Evolutionary conservation across 2,113 vertebrate genomes (phyloP), one percentile per base, ranked within the genome.

Genomic region (Archocentrus centrarchus): DNA sequence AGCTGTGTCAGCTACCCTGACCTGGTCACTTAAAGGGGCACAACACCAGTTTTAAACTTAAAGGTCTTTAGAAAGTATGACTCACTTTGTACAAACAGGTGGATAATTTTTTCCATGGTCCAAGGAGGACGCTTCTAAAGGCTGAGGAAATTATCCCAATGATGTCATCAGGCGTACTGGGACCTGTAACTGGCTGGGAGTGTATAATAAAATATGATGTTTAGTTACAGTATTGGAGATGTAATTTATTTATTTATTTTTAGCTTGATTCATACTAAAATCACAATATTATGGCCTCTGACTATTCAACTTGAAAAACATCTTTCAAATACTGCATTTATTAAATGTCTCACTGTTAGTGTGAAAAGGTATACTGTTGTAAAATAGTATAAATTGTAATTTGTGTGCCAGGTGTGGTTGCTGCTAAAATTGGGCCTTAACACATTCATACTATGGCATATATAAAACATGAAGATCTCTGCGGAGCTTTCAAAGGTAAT

Each of bases 401-500:
- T 50, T 70, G 22, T 50, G 64, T 64, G 37, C 17, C 32, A 63
- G 10, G 37, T 62, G 60, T 35, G 30, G 1, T 50, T 13, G 11
- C 24, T 57, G 6, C 47, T 22, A 2, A 9, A 22, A 13, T 20
- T 27, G 5, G 44, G 60, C 96, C 97, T 99, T 99, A 98, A 99
- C 96, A 37, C 64, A 59, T 22, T 55, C 17, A 41, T 93, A 99
- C 98, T 73, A 96, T 99, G 94, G 97, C 98, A 0, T 99, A 98
- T 83, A 95, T 99, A 79, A 99, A 97, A 55, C 98, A 99, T 11
- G 98, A 99, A 89, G 98, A 99, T 87, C 97, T 99, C 92, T 99
- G 98, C 91, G 97, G 97, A 87, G 98, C 97, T 86, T 99, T 99
- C 91, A 97, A 97, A 97, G 98, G 98, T 99, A 92, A 94, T 89